Base-by-base conservation (phyloP, 2,888 invertebrate species). In the Drosophila testacea region DNA sequence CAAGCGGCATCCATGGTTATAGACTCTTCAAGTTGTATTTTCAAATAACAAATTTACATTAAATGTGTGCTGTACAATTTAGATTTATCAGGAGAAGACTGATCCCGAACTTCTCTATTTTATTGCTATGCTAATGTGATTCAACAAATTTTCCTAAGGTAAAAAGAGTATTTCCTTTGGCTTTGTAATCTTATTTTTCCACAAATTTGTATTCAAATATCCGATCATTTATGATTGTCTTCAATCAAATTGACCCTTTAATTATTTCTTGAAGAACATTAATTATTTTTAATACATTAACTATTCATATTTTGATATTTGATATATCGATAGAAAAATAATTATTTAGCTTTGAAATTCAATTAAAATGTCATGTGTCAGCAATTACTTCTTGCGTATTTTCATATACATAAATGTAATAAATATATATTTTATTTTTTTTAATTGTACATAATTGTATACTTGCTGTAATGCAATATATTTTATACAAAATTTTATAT, bases 401-500 rank as follows among this genome's bases (percentile, higher is more conserved):
- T 51, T 55, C 42, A 46, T 72, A 63, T 2, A 22, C 22, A 22
- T 63, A 72, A 63, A 77, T 54, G 42, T 73, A 64, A 77, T 69
- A 69, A 68, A 77, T 56, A 72, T 60, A 42, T 30, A n/a, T 48
- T 10, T 36, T 27, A 59, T 39, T 41, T n/a, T n/a, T n/a, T n/a
- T n/a, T n/a, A n/a, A n/a, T n/a, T n/a, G n/a, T n/a, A n/a, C n/a
- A n/a, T n/a, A n/a, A n/a, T n/a, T n/a, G n/a, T n/a, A n/a, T 16
- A 16, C 16, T 16, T 16, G 16, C 16, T 16, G 16, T 16, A 16
- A 16, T 16, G 16, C 16, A 16, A 16, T 16, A 16, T 16, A 16
- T 16, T 16, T 16, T 16, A 16, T 16, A 16, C 16, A 16, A 16
- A 1, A 16, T 16, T 1, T 16, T 16, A 16, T 16, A 1, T 16